Evolutionary conservation across 2,113 vertebrate species (phyloP).

Genomic region (Podiceps cristatus): DNA sequence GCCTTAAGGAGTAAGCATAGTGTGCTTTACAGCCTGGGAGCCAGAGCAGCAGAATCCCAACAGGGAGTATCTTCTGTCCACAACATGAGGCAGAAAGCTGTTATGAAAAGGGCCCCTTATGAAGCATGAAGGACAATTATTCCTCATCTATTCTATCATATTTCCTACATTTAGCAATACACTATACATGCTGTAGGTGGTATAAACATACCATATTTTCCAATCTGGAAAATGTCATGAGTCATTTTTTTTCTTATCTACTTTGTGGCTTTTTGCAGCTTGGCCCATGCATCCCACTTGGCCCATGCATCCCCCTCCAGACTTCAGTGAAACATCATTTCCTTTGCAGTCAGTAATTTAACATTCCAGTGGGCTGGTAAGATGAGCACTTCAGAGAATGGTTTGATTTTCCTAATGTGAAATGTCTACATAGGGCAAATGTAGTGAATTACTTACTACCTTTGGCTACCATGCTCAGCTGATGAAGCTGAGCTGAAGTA

Average conservation of each 20-base stretch:
- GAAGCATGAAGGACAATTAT: background rate
- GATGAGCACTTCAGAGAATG: background rate
- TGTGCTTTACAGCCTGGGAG: background rate
- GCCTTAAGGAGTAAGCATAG: background rate
- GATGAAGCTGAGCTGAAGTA: background rate
- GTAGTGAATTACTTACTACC: conserved; percentile 12
- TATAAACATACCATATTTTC: background rate
- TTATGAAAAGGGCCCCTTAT: background rate
- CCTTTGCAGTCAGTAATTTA: conserved; percentile 8
- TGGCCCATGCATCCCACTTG: background rate
- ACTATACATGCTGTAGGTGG: background rate
- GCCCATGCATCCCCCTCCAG: background rate
- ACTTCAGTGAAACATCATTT: background rate
- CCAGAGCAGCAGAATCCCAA: background rate
- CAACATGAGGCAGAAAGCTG: background rate
- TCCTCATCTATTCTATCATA: background rate
- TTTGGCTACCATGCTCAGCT: background rate
- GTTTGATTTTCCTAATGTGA: conserved; percentile 30
- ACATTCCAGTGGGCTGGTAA: background rate
- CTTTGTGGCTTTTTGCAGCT: background rate
- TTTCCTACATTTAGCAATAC: background rate
- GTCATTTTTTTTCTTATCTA: background rate
- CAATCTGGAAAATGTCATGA: background rate
- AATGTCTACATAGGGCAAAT: background rate
- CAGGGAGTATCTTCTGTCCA: background rate